Evolutionary conservation across 2,113 vertebrate species (phyloP).

Genomic region (Corvus cornix): DNA sequence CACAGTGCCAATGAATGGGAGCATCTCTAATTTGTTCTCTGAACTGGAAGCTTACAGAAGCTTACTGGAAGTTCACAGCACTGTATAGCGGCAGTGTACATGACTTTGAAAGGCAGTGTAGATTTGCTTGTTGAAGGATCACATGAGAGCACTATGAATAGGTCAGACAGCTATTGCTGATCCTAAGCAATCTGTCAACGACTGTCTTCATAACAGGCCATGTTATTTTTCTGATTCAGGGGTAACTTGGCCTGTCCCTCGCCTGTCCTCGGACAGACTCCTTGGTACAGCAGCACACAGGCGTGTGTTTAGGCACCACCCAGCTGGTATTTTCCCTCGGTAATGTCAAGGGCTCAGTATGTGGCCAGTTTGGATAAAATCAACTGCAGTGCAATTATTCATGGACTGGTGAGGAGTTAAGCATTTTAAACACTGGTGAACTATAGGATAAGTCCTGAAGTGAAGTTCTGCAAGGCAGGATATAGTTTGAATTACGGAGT

Average conservation of each 20-base stretch:
- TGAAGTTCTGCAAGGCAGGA: neutral
- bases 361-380: neutral
- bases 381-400: neutral
- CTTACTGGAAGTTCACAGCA: neutral
- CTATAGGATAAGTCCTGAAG: neutral
- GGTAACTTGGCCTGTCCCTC: neutral
- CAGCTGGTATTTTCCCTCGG: neutral
- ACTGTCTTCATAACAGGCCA: neutral
- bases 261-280: neutral
- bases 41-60: neutral
- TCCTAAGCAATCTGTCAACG: conserved; percentile 21
- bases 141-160: conserved; percentile 49
- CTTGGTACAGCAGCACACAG: fast-evolving
- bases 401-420: neutral
- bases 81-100: neutral
- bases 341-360: neutral
- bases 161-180: conserved; percentile 44
- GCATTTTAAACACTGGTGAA: neutral
- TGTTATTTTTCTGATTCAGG: neutral
- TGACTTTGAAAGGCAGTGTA: conserved; percentile 40
- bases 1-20: neutral
- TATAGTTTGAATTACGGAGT: neutral
- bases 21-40: neutral
- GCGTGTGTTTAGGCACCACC: neutral
- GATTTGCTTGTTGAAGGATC: neutral